phyloP scores from a whole-genome alignment of 2,113 vertebrate species.

The Phaetusa simplex region DNA sequence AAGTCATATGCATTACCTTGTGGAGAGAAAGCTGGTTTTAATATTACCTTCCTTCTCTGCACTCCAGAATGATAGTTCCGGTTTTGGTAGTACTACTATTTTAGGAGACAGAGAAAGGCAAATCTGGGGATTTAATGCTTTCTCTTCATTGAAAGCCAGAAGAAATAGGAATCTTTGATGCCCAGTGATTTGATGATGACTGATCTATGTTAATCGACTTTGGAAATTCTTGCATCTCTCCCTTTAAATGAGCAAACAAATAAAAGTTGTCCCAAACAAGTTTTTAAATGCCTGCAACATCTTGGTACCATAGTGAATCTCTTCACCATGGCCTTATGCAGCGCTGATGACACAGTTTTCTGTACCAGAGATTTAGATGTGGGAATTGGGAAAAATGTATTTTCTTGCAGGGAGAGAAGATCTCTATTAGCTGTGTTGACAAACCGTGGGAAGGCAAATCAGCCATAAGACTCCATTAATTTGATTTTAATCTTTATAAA shows the following conservation, averaged over 20 bases:
- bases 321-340: background rate
- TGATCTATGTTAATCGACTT: background rate
- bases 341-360: background rate
- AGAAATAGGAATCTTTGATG: background rate
- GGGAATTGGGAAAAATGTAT: background rate
- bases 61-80: background rate
- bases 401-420: background rate
- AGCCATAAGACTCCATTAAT: slow-evolving; percentile 16
- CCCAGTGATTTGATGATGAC: background rate
- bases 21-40: background rate
- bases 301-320: background rate
- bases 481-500: slow-evolving; percentile 63
- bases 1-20: background rate
- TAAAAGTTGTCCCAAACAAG: background rate
- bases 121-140: background rate
- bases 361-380: background rate
- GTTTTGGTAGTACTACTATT: background rate
- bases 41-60: background rate
- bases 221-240: background rate
- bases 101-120: background rate
- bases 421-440: slow-evolving; percentile 6
- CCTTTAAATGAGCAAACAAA: background rate
- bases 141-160: background rate
- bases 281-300: background rate
- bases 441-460: background rate